Evolutionary conservation across 1,140 invertebrate genomes (phyloP), one percentile per base, ranked within the genome.

Genomic region (Grapholita molesta): DNA sequence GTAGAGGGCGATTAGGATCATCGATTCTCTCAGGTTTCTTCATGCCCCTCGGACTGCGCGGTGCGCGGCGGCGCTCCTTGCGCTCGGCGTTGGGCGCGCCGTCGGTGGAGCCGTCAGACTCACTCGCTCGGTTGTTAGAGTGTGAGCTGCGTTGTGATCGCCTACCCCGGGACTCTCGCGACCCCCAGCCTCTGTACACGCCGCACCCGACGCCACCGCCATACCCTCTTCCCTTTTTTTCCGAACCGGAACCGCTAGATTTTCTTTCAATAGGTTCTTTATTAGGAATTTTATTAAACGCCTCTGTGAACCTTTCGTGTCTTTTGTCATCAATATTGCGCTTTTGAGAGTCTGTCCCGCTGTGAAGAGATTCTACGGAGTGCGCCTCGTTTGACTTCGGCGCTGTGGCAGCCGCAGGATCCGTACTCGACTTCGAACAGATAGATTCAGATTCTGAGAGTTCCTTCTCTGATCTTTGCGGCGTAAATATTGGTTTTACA

Each of bases 231-330:
- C 83, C 77, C 76, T 91, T 93, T 71, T 92, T 92, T 80, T 92
- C 91, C 69, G 91, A 93, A 66, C 91, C 91, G 61, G 90, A 92
- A 18, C 91, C 90, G 77, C 92, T 92, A 21, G 91, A 90, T 73
- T 92, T 93, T 69, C 92, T 74, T 82, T 93, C 92, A 55, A 89
- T 70, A 5, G 89, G 84, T 67, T 92, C 92, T 73, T 92, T 92
- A 23, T 70, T 57, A 8, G 81, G 75, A 67, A 84, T 82, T 80
- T 88, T 89, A 72, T 84, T 85, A 18, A 81, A 66, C 66, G 83
- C 82, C 66, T 90, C 88, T 74, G 80, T 82, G 73, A 84, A 76
- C 66, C 80, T 80, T 66, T 89, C 87, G 73, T 73, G 78, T 67
- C 81, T 83, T 78, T 86, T 89, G 65, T 89, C 86, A 53, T 90